Conservation (phyloP, 2,888 invertebrate species). For the Cinara cedri region DNA sequence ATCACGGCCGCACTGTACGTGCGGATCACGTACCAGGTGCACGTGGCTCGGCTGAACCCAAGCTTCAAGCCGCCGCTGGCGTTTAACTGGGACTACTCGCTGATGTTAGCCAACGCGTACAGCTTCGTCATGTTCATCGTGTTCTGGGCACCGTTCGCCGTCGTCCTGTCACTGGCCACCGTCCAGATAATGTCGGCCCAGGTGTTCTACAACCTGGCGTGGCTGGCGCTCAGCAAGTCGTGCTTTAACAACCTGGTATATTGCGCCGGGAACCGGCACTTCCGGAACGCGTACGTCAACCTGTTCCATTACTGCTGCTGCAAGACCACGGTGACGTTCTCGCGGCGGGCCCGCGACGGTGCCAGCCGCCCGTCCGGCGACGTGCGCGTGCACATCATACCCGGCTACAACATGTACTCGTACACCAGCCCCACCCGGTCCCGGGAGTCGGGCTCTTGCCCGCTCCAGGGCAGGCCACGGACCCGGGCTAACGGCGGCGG, state of each 20-base stretch:
- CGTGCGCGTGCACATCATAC: slow-evolving; percentile 78
- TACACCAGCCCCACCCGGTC: slow-evolving; percentile 68
- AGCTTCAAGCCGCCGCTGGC: slow-evolving; percentile 71
- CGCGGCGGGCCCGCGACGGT: slow-evolving; percentile 68
- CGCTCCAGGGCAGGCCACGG: slow-evolving; percentile 39
- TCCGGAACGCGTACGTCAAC: slow-evolving; percentile 74
- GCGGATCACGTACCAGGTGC: slow-evolving; percentile 64
- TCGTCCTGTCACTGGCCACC: slow-evolving; percentile 68
- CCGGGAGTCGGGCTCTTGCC: slow-evolving; percentile 46
- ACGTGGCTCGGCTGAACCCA: slow-evolving; percentile 66
- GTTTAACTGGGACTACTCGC: slow-evolving; percentile 70
- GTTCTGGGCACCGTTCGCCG: slow-evolving; percentile 74
- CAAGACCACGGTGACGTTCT: slow-evolving; percentile 75
- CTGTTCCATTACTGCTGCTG: slow-evolving; percentile 82
- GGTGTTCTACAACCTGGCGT: slow-evolving; percentile 72
- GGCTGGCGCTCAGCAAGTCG: slow-evolving; percentile 74
- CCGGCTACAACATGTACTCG: slow-evolving; percentile 72
- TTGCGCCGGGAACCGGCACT: slow-evolving; percentile 71
- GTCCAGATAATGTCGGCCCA: slow-evolving; percentile 65
- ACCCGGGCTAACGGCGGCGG: slow-evolving; percentile 60
- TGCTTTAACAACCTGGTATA: slow-evolving; percentile 73
- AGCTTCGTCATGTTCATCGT: slow-evolving; percentile 70
- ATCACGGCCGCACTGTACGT: slow-evolving; percentile 68
- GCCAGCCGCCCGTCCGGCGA: slow-evolving; percentile 67
- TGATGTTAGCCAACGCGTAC: slow-evolving; percentile 70